Evolutionary conservation across 2,888 invertebrate genomes (phyloP), one percentile per base, ranked within the genome.

Genomic region (Neoscelio sp.): DNA sequence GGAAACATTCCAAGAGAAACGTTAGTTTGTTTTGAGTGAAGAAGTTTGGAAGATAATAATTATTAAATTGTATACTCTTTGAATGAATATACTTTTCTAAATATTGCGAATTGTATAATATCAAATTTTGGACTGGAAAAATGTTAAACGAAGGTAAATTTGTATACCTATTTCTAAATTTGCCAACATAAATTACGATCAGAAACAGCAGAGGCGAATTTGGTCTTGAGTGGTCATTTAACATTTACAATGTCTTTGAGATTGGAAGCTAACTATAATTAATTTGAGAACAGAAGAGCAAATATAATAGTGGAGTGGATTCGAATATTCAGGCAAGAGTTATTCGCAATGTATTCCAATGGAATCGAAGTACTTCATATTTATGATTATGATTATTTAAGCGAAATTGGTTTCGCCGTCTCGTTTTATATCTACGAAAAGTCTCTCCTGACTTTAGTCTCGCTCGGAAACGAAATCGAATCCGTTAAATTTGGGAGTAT

Each of bases 311-410:
- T 12, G 17, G 38, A 70, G 28, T 10, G 26, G 40, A 58, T 38
- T 70, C 48, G 38, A 48, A 71, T 70, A 50, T 70, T 60, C 70
- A 15, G 54, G 42, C 50, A 60, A 74, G 71, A 78, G 77, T 82
- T 68, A 78, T 82, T 58, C 64, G 58, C 65, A 54, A 65, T 75
- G 68, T 68, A 78, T 78, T 80, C 74, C 68, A 35, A 26, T 56
- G 44, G 60, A 42, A 70, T 70, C 54, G 70, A 74, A 70, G 74
- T 70, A 71, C 70, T 60, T 60, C 33, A 40, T 82, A 82, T 82
- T 82, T 80, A 82, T 70, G 80, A 82, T 80, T 80, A 82, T 78
- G 65, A 82, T 82, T 82, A 80, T 79, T 75, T 58, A 52, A 76
- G 58, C 67, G 74, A 74, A 82, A 82, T 82, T 82, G 79, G 73